Evolutionary conservation across 2,797 vertebrate species (phyloP), one percentile per base, ranked within the genome.

Genomic region (Paramormyrops hopkinsi): DNA sequence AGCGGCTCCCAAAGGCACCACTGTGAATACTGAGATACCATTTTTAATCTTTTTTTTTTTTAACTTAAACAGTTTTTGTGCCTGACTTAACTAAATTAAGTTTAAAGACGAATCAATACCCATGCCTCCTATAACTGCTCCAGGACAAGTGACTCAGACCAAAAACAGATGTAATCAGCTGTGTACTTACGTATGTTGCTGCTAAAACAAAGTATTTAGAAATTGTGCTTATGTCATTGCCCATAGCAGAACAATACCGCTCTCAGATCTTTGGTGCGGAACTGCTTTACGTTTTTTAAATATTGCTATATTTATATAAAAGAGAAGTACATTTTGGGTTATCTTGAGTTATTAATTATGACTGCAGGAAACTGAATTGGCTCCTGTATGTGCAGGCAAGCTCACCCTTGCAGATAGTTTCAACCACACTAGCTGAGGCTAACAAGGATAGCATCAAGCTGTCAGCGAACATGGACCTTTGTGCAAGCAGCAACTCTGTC

Each of bases 121-220:
- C 69, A 73, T 37, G 33, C 69, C 69, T 17, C 33, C 14, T 17
- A 85, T 48, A 48, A 25, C 19, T 5, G 48, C 44, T 51, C 22
- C 82, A 51, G 69, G 69, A 33, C 33, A 17, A 73, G 46, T 85
- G 19, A 48, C 22, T 85, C 12, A 54, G 11, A 86, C 51, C 5
- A 29, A 25, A 84, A 50, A 22, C 19, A 11, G 22, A 50, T 46
- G 41, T 29, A 29, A 33, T 48, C 93, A 94, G 90, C 92, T 93
- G 93, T 91, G 91, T 29, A 89, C 76, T 85, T 90, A 84, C 48
- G 87, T 93, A 92, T 92, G 91, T 93, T 92, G 93, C 88, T 92
- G 89, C 92, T 91, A 86, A 90, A 92, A 90, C 53, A 37, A 7
- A 86, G 87, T 22, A 50, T 9, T 87, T 53, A 84, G 91, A 9